Evolutionary conservation across 2,888 invertebrate species (phyloP).

Genomic region (Agonopterix subpropinquella): DNA sequence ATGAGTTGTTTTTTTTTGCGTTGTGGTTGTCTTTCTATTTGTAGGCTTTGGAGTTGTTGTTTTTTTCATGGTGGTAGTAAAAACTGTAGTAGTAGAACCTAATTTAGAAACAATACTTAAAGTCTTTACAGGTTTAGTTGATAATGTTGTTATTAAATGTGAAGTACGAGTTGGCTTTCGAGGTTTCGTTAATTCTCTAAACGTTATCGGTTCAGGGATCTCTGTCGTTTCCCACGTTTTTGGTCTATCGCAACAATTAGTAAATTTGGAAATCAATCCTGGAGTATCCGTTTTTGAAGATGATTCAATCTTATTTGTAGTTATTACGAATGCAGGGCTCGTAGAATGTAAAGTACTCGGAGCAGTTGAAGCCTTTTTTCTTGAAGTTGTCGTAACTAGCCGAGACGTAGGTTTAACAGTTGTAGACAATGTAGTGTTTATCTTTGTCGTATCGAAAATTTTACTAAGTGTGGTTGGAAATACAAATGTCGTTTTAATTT

Average conservation of each 20-base stretch:
- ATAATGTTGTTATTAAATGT: neutral
- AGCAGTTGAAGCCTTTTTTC: neutral
- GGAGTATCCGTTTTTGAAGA: too few relatives aligned
- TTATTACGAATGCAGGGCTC: too few relatives aligned
- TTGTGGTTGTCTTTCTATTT: too few relatives aligned
- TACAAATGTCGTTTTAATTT: neutral
- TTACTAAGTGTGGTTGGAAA: neutral
- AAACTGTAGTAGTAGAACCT: too few relatives aligned
- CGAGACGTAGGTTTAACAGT: too few relatives aligned
- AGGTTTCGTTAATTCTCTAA: neutral
- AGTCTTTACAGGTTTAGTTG: neutral
- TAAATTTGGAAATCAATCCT: too few relatives aligned
- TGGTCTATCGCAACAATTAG: constrained; percentile 16
- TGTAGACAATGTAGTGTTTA: neutral
- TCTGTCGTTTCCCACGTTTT: constrained; percentile 13
- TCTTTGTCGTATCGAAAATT: neutral
- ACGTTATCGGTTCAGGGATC: neutral
- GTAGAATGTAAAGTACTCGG: neutral
- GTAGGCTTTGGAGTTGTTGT: too few relatives aligned
- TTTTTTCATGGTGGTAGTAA: too few relatives aligned
- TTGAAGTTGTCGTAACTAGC: neutral
- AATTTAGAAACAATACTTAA: neutral
- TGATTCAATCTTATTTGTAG: too few relatives aligned
- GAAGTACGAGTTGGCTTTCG: neutral
- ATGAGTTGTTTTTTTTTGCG: too few relatives aligned